A percentile compares a stretch with the other conserved stretches of the same genome.
These are phyloP conservation scores for Clinocottus analis DNA, from an alignment of 2,113 vertebrate genomes.

Conservation along the genomic window DNA sequence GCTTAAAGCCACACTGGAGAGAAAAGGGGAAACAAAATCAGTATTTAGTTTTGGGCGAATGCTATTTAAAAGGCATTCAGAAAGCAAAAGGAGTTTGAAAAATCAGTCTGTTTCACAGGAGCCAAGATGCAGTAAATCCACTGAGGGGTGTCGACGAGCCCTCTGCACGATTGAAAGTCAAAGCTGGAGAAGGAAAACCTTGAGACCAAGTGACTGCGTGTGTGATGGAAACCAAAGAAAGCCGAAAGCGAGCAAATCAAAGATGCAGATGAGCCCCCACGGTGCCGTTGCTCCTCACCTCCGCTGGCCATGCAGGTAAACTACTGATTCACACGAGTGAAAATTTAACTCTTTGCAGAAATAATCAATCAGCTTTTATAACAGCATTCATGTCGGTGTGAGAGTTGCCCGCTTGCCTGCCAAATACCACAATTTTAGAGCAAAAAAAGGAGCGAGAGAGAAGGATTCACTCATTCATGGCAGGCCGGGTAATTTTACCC, in stretches of 20 bases:
- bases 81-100: constrained; percentile 17
- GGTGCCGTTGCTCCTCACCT: constrained; percentile 40
- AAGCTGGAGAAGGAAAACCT: constrained; percentile 20
- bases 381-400: constrained; percentile 22
- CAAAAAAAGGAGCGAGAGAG: constrained; percentile 45
- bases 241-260: constrained; percentile 21
- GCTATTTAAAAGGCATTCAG: constrained; percentile 14
- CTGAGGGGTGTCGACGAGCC: constrained; percentile 31
- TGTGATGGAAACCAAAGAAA: constrained; percentile 23
- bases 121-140: constrained; percentile 32
- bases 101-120: constrained; percentile 14
- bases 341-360: constrained; percentile 30
- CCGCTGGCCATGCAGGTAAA: constrained; percentile 67
- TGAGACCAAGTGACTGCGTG: constrained; percentile 32
- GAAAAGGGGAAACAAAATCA: constrained; percentile 19
- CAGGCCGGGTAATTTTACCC: constrained; percentile 64
- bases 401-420: constrained; percentile 31
- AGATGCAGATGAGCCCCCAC: constrained; percentile 38
- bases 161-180: constrained; percentile 37
- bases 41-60: background rate
- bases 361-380: constrained; percentile 29
- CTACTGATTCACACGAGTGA: constrained; percentile 53
- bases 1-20: constrained; percentile 92
- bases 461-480: constrained; percentile 77
- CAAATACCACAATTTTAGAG: constrained; percentile 25